phyloP scores from a whole-genome alignment of 1,140 invertebrate species.

The Plectrocnemia conspersa region DNA sequence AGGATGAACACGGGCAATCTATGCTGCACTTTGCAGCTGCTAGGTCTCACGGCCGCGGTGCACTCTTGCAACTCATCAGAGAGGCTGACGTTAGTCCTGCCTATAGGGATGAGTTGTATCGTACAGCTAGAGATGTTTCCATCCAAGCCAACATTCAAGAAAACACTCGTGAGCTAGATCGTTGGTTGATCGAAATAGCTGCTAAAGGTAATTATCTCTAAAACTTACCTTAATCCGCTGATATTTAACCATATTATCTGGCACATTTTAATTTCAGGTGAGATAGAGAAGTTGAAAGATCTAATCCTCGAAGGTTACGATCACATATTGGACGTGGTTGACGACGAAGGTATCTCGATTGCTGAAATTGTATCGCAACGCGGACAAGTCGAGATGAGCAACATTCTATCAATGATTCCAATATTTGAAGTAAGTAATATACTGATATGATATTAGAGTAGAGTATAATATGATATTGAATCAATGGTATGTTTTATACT shows the following conservation, averaged over 20 bases:
- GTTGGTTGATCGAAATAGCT: slow-evolving; percentile 69
- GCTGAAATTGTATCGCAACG: slow-evolving; percentile 62
- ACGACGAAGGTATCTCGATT: slow-evolving; percentile 63
- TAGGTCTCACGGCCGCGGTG: slow-evolving; percentile 68
- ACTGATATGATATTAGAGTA: neutral
- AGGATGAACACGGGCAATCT: slow-evolving; percentile 84
- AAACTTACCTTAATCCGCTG: slow-evolving; percentile 2
- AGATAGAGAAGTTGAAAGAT: slow-evolving; percentile 70
- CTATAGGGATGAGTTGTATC: slow-evolving; percentile 74
- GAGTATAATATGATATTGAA: neutral
- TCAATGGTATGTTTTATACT: neutral
- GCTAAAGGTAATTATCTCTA: slow-evolving; percentile 57
- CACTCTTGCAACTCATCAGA: slow-evolving; percentile 69
- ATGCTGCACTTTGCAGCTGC: slow-evolving; percentile 84
- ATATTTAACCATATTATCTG: slow-evolving; percentile 3
- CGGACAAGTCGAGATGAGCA: slow-evolving; percentile 59
- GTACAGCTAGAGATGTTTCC: slow-evolving; percentile 82
- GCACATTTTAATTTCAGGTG: slow-evolving; percentile 51
- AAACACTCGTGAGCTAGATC: slow-evolving; percentile 79
- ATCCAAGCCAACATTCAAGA: slow-evolving; percentile 69
- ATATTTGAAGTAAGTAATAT: slow-evolving; percentile 67
- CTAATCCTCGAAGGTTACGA: slow-evolving; percentile 81
- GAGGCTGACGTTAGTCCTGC: slow-evolving; percentile 74
- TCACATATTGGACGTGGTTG: slow-evolving; percentile 74
- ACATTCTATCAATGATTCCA: slow-evolving; percentile 62